Evolutionary conservation across 2,113 vertebrate genomes (phyloP).

Genomic region (Atrichornis clamosus): DNA sequence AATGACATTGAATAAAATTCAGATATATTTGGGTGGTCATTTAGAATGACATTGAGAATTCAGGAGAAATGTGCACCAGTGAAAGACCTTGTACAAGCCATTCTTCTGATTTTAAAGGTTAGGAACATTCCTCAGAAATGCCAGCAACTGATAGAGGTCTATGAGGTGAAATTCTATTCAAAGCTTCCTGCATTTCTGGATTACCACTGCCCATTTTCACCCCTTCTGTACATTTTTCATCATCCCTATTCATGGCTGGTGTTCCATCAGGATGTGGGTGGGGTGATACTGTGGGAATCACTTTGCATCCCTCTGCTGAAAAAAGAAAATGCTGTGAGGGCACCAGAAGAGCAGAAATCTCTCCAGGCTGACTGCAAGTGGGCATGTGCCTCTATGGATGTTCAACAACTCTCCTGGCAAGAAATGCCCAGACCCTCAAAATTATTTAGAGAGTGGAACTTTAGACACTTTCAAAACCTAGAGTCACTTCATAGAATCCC

Average conservation of each 20-base stretch:
- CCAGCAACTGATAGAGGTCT: not conserved
- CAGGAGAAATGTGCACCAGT: not conserved
- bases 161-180: not conserved
- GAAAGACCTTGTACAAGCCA: not conserved
- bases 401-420: not conserved
- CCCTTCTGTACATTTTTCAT: not conserved
- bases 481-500: not conserved
- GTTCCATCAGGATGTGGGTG: not conserved
- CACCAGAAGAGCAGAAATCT: not conserved
- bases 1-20: not conserved
- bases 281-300: not conserved
- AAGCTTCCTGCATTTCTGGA: not conserved
- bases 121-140: not conserved
- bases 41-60: not conserved
- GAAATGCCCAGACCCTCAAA: not conserved
- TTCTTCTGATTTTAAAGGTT: not conserved
- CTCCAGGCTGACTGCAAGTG: not conserved
- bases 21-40: not conserved
- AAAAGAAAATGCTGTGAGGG: not conserved
- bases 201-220: not conserved
- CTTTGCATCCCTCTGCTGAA: not conserved
- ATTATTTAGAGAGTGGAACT: not conserved
- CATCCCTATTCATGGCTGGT: not conserved
- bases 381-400: not conserved
- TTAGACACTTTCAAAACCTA: not conserved